phyloP scores from a whole-genome alignment of 2,797 vertebrate species.

The Eupleurogrammus muticus region DNA sequence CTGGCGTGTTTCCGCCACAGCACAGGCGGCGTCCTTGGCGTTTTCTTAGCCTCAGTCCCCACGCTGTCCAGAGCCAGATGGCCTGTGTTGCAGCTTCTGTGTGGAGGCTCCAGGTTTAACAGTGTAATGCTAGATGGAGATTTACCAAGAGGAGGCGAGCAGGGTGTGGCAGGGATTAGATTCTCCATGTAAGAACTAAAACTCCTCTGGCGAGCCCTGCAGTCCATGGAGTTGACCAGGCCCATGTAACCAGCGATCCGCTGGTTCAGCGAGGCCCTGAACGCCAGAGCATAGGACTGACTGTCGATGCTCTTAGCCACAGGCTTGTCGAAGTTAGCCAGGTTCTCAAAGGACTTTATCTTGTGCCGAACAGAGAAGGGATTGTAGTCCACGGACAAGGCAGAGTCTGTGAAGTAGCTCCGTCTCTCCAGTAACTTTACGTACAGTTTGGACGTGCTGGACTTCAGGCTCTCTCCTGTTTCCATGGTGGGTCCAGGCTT shows the following conservation, averaged over 20 bases:
- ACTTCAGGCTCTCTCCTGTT: conserved; percentile 43
- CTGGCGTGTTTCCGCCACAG: conserved; percentile 79
- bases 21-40: conserved; percentile 62
- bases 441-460: conserved; percentile 61
- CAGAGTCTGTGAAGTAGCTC: conserved; percentile 84
- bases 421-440: conserved; percentile 79
- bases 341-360: conserved; percentile 96
- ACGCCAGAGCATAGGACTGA: conserved; percentile 76
- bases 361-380: conserved; percentile 94
- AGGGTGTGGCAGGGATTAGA: conserved; percentile 62
- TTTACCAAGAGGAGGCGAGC: conserved; percentile 66
- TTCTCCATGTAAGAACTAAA: conserved; percentile 86
- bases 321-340: conserved; percentile 90
- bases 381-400: conserved; percentile 83
- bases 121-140: conserved; percentile 59
- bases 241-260: conserved; percentile 85
- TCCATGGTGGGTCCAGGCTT: conserved; percentile 40
- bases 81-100: conserved; percentile 36
- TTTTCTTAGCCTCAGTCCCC: conserved; percentile 17
- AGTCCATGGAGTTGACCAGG: conserved; percentile 65
- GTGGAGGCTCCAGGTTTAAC: conserved; percentile 50
- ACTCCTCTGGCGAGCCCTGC: conserved; percentile 80
- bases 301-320: conserved; percentile 83
- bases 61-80: conserved; percentile 1
- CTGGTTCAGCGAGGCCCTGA: conserved; percentile 84